Conservation (phyloP, 2,888 invertebrate species). For the Dromius quadrimaculatus region DNA sequence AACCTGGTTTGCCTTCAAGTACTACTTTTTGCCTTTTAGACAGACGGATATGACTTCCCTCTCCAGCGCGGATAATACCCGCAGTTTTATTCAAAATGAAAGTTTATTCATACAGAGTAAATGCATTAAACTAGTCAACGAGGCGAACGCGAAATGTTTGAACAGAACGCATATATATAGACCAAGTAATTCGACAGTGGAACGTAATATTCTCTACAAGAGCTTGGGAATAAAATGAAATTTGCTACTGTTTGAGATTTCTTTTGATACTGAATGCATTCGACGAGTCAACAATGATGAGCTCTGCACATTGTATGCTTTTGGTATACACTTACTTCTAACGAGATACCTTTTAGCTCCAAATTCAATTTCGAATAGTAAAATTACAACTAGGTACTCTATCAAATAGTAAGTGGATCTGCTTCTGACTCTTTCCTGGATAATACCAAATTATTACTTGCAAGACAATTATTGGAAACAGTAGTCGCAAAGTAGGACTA, state of each 20-base stretch:
- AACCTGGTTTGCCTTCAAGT: slow-evolving; percentile 42
- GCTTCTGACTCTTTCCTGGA: too few species aligned
- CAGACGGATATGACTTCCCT: slow-evolving; percentile 41
- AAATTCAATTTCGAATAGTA: too few species aligned
- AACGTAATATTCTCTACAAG: slow-evolving; percentile 28
- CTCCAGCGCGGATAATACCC: slow-evolving; percentile 36
- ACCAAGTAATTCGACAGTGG: slow-evolving; percentile 4
- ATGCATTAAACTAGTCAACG: slow-evolving; percentile 17
- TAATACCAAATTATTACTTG: too few species aligned
- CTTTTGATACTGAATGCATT: not conserved
- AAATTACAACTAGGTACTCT: too few species aligned
- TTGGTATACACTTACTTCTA: slow-evolving; percentile 1
- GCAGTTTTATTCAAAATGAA: slow-evolving; percentile 45
- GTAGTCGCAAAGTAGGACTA: too few species aligned
- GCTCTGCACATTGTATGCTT: slow-evolving; percentile 9
- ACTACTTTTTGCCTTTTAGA: slow-evolving; percentile 42
- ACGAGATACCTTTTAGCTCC: slow-evolving; percentile 19
- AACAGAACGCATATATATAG: slow-evolving; percentile 4
- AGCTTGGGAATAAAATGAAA: not conserved
- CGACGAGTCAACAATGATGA: not conserved
- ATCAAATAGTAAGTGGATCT: too few species aligned
- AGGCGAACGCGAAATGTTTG: slow-evolving; percentile 8
- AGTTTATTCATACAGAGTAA: slow-evolving; percentile 35
- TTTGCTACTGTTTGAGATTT: slow-evolving; percentile 9
- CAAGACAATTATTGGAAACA: too few species aligned